These are phyloP conservation scores for Lagopus leucura DNA, from an alignment of 2,113 vertebrate genomes.

Conservation along the genomic window DNA sequence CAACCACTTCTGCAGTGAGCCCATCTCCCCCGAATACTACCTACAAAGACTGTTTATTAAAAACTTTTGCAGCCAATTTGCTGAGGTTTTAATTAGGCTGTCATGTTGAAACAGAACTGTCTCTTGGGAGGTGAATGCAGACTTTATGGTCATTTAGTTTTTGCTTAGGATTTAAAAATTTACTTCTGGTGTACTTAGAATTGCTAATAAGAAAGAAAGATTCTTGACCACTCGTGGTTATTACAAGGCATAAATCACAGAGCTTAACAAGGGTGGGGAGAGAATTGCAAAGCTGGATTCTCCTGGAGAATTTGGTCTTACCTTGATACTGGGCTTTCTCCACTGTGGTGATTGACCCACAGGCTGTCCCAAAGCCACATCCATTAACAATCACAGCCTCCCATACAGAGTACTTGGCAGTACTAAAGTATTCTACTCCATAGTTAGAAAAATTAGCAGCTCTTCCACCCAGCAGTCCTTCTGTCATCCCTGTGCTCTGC, in stretches of 20 bases:
- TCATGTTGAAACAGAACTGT: constrained; percentile 1
- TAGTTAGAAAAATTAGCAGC: not conserved
- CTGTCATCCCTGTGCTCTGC: not conserved
- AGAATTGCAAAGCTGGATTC: not conserved
- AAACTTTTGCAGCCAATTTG: not conserved
- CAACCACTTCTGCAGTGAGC: not conserved
- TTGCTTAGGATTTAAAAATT: constrained; percentile 18
- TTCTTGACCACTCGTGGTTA: not conserved
- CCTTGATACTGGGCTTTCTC: not conserved
- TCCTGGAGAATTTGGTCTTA: not conserved
- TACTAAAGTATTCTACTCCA: not conserved
- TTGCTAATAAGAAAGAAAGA: constrained; percentile 9
- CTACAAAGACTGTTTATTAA: not conserved
- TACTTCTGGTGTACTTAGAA: not conserved
- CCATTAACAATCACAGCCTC: not conserved
- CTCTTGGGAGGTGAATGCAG: not conserved
- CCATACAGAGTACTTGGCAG: not conserved
- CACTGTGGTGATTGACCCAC: not conserved
- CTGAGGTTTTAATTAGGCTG: constrained; percentile 40
- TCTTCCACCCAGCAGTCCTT: not conserved
- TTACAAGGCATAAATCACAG: not conserved
- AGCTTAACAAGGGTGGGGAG: not conserved
- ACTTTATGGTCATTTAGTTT: constrained; percentile 41
- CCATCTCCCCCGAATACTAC: rapidly evolving
- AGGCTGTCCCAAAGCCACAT: not conserved